These are phyloP conservation scores for Ferdinandea cuprea DNA, from an alignment of 2,888 invertebrate species.

Conservation along the genomic window DNA sequence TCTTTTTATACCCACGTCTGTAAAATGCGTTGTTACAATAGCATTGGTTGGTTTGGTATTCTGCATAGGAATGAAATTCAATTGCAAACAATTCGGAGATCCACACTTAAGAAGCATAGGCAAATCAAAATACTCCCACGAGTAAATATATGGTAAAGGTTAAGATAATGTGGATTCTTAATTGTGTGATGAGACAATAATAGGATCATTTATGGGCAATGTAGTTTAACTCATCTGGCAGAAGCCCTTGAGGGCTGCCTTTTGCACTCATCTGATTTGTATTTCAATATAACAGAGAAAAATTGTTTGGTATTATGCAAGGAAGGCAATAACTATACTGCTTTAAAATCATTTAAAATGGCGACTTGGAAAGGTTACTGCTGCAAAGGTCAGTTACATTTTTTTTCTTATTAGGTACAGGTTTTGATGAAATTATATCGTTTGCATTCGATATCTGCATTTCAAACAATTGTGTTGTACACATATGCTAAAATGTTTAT, in stretches of 20 bases:
- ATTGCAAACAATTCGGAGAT: conserved; percentile 22
- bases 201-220: background rate
- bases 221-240: background rate
- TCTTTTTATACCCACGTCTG: conserved; percentile 44
- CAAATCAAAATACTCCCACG: conserved; percentile 45
- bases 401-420: conserved; percentile 11
- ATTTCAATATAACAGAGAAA: background rate
- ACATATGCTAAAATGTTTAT: no score
- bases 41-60: conserved; percentile 11
- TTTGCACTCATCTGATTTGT: background rate
- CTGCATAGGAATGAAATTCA: conserved; percentile 8
- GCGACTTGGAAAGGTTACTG: conserved; percentile 39
- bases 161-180: conserved; percentile 13
- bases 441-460: background rate
- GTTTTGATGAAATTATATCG: conserved; percentile 27
- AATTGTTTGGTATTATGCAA: no score
- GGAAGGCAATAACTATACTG: background rate
- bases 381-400: conserved; percentile 44
- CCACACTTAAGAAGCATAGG: conserved; percentile 28
- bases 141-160: conserved; percentile 50
- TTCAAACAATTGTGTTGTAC: conserved; percentile 15
- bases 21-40: conserved; percentile 27
- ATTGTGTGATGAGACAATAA: background rate
- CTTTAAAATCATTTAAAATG: conserved; percentile 19
- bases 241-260: conserved; percentile 1